phyloP scores from a whole-genome alignment of 2,113 vertebrate species.

The Gasterosteus nipponicus region DNA sequence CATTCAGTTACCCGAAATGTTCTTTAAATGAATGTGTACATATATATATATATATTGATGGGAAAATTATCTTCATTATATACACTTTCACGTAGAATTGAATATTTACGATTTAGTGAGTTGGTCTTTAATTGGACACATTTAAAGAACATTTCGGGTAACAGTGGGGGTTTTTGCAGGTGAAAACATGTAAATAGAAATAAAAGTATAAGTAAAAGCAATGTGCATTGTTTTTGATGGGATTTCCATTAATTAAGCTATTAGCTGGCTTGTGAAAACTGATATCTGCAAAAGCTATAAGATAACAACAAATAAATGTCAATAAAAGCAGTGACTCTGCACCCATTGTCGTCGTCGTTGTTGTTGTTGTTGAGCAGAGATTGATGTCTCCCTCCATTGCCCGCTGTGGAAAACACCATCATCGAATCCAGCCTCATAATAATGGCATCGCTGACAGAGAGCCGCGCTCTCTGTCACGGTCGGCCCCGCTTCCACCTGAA shows the following conservation, averaged over 20 bases:
- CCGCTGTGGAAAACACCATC: slow-evolving; percentile 55
- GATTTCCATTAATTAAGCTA: background rate
- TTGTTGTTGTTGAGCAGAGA: slow-evolving; percentile 36
- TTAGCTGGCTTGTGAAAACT: background rate
- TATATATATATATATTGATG: too few species aligned
- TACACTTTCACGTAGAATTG: too few species aligned
- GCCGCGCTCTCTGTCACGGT: slow-evolving; percentile 35
- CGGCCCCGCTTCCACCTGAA: slow-evolving; percentile 64
- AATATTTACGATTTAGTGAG: too few species aligned
- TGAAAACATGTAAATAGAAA: too few species aligned
- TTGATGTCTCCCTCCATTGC: slow-evolving; percentile 43
- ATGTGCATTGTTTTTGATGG: background rate
- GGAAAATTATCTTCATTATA: too few species aligned
- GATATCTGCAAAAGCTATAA: background rate
- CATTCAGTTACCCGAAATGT: background rate
- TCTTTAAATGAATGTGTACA: background rate
- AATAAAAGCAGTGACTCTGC: slow-evolving; percentile 22
- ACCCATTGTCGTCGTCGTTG: background rate
- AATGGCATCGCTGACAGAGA: slow-evolving; percentile 62
- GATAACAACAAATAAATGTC: background rate
- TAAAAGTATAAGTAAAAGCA: background rate
- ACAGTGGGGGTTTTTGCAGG: too few species aligned
- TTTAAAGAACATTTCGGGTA: too few species aligned
- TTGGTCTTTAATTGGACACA: too few species aligned
- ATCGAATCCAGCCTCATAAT: slow-evolving; percentile 53